Evolutionary conservation across 2,888 invertebrate species (phyloP), one percentile per base, ranked within the genome.

Genomic region (Anagyrus pseudococci): DNA sequence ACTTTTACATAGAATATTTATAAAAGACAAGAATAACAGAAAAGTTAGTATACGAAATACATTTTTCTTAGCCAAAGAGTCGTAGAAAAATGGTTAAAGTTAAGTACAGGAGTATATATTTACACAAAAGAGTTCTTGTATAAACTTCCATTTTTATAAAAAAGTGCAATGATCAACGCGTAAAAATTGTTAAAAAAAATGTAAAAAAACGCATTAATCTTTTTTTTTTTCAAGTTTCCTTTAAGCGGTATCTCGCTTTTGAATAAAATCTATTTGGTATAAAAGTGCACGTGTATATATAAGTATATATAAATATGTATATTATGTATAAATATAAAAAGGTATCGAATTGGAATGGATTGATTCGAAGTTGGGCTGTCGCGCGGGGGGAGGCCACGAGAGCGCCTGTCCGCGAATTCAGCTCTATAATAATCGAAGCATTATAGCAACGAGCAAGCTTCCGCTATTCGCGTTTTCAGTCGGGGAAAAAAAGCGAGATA

Each of bases 311-410:
- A 56, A 40, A 53, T 49, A 33, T 43, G 25, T 50, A 37, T 44
- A 41, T 23, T 13, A 44, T 52, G 41, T 52, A 29, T 58, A 58
- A 66, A 55, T 67, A 55, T 60, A 64, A 61, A 58, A 68, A 63
- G 60, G 61, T 67, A 66, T 69, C 69, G 64, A 71, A 68, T 70
- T 71, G 71, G 69, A 72, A 71, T 72, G 72, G 66, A 72, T 69
- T 58, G 66, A 61, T 65, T 64, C 64, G 63, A 67, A 67, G 49
- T 65, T 64, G 40, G n/a, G 61, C 48, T 62, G 48, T 15, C 67
- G 49, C 49, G 29, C 33, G 33, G 13, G 8, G n/a, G 33, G 10
- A 13, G 3, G 8, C 15, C 8, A 52, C 48, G 56, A 41, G 55
- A 43, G 54, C 41, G 46, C 52, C 29, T 33, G 13, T n/a, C 49